phyloP scores from a whole-genome alignment of 2,888 invertebrate genomes.

The Polydrusus pterygomalis region DNA sequence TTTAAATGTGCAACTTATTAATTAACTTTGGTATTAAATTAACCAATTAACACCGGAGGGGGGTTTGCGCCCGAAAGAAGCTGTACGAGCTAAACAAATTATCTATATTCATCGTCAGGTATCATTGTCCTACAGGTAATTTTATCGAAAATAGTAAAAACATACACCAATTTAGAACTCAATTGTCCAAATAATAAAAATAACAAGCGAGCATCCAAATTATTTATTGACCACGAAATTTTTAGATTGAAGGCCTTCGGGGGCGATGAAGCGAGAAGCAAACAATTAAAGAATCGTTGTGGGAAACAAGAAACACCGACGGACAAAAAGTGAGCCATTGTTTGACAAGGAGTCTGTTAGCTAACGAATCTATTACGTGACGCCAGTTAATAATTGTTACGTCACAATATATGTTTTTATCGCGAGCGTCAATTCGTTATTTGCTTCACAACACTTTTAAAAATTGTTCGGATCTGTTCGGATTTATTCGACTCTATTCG shows the following conservation, averaged over 20 bases:
- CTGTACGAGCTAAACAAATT: no score
- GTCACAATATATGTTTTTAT: no score
- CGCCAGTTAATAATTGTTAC: neutral
- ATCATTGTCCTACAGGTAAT: no score
- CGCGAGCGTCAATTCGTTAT: no score
- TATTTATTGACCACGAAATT: constrained; percentile 50
- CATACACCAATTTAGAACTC: constrained; percentile 33
- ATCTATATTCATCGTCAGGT: no score
- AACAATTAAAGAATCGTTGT: constrained; percentile 51
- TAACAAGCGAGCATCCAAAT: constrained; percentile 42
- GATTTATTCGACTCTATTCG: no score
- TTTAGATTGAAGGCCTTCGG: constrained; percentile 47
- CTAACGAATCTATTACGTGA: constrained; percentile 48
- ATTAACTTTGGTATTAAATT: no score
- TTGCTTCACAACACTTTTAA: no score
- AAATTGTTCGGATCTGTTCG: no score
- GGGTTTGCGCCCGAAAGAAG: no score
- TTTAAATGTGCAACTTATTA: no score
- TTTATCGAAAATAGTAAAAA: constrained; percentile 30
- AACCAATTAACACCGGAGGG: no score
- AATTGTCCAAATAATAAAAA: constrained; percentile 46
- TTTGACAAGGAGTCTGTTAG: constrained; percentile 30
- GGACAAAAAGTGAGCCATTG: constrained; percentile 37
- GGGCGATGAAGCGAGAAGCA: constrained; percentile 47
- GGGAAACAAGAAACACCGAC: constrained; percentile 44